Base-by-base conservation (phyloP, 2,113 vertebrate species). In the Sinocyclocheilus anophthalmus region DNA sequence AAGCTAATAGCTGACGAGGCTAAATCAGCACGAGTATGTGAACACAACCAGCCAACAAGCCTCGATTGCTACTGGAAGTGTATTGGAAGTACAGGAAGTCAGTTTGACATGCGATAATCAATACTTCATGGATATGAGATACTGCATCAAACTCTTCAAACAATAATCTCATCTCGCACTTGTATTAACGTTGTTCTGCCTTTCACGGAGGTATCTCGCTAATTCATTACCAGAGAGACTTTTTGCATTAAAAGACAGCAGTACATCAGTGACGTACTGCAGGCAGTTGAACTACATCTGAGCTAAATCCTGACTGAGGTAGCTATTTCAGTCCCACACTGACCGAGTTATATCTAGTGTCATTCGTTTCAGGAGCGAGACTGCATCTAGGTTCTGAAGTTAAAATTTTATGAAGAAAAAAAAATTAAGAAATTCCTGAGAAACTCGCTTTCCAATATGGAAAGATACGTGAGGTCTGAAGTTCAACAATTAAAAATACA, bases 391-490 rank as follows among this genome's bases (percentile, higher is more conserved):
- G 69, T 81, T 59, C 39, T 70, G 24, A 81, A 45, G 72, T 83
- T 65, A 50, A 76, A 57, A 75, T 55, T 11, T 59, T 61, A 12
- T 33, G 50, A 20, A 69, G 50, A 12, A 70, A 45, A 70, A 45
- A 82, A 57, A 65, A 82, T 33, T 18, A 10, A 18, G 75, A 92
- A 87, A 88, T 91, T 90, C 90, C 90, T 88, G 89, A 92, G 89
- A 91, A 89, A 92, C 57, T 53, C 67, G 30, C 90, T 91, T 91
- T 90, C 89, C 90, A 90, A 89, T 88, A 87, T 85, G 89, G 89
- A 88, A 93, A 93, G 89, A 88, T 67, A 88, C 84, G 82, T 92
- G 93, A 94, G 93, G 91, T 94, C 90, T 92, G 88, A 90, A 88
- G 87, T 92, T 53, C 30, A 79, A 81, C 14, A 72, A 84, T 73